Percentiles rank a stretch among this genome's conserved stretches.
These are phyloP conservation scores for Pyrocephalus nanus DNA, from an alignment of 2,797 vertebrate species.

Conservation along the genomic window DNA sequence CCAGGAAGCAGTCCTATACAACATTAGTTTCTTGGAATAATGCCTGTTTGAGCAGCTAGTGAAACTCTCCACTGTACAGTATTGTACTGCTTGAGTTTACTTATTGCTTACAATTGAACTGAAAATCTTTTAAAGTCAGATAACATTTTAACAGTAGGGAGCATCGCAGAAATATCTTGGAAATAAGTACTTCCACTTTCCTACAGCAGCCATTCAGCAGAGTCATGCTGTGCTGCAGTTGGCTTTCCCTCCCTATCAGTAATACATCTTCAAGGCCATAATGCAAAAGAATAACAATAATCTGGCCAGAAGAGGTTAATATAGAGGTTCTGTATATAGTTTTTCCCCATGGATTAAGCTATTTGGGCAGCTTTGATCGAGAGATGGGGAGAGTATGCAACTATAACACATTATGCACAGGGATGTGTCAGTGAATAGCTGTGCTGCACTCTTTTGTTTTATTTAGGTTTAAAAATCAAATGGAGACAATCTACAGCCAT, in stretches of 20 bases:
- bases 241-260: slow-evolving; percentile 40
- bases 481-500: neutral
- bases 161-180: slow-evolving; percentile 37
- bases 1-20: slow-evolving; percentile 59
- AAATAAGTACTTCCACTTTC: slow-evolving; percentile 56
- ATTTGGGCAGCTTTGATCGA: slow-evolving; percentile 33
- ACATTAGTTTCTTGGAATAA: slow-evolving; percentile 66
- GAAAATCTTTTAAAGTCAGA: slow-evolving; percentile 63
- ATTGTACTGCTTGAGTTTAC: slow-evolving; percentile 41
- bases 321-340: slow-evolving; percentile 9
- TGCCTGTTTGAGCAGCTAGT: slow-evolving; percentile 46
- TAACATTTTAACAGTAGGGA: slow-evolving; percentile 61
- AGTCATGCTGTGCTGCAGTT: slow-evolving; percentile 29
- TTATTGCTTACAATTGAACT: slow-evolving; percentile 47
- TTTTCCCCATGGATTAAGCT: slow-evolving; percentile 45
- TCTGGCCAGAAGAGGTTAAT: slow-evolving; percentile 55
- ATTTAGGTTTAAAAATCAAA: neutral
- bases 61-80: slow-evolving; percentile 25
- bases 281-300: slow-evolving; percentile 65
- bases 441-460: neutral
- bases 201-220: slow-evolving; percentile 17
- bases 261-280: slow-evolving; percentile 55
- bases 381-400: neutral
- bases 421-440: neutral
- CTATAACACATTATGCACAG: neutral